Evolutionary conservation across 1,140 invertebrate genomes (phyloP).

Genomic region (Yoshiicerus persimilis): DNA sequence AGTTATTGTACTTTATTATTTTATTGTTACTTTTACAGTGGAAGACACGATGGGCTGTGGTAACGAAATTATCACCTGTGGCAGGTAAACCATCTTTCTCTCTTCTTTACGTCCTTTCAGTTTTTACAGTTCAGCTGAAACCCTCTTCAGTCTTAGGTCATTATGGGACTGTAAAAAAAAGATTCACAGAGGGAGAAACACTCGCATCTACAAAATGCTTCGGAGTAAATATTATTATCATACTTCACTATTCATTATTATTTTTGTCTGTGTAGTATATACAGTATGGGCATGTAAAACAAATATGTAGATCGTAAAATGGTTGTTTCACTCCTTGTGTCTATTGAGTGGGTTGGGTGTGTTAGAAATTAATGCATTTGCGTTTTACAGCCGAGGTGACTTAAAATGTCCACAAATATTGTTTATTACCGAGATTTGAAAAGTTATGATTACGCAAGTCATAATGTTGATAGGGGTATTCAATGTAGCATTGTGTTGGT

Average conservation of each 20-base stretch:
- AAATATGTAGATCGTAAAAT: neutral
- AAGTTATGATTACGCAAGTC: no score
- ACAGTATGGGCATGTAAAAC: no score
- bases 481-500: no score
- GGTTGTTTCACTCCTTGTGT: neutral
- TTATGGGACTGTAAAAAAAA: neutral
- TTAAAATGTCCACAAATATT: neutral
- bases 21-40: slow-evolving; percentile 64
- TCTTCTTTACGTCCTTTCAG: neutral
- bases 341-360: neutral
- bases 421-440: neutral
- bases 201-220: neutral
- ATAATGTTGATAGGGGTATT: no score
- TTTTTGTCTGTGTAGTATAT: neutral
- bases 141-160: no score
- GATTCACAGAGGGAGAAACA: neutral
- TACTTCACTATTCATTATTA: neutral
- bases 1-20: slow-evolving; percentile 44
- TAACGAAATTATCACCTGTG: slow-evolving; percentile 77
- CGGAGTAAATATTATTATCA: neutral
- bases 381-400: neutral
- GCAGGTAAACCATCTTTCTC: slow-evolving; percentile 64
- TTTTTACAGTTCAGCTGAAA: neutral
- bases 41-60: slow-evolving; percentile 79
- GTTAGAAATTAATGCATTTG: neutral